phyloP scores from a whole-genome alignment of 2,113 vertebrate species.

The Colossoma macropomum region DNA sequence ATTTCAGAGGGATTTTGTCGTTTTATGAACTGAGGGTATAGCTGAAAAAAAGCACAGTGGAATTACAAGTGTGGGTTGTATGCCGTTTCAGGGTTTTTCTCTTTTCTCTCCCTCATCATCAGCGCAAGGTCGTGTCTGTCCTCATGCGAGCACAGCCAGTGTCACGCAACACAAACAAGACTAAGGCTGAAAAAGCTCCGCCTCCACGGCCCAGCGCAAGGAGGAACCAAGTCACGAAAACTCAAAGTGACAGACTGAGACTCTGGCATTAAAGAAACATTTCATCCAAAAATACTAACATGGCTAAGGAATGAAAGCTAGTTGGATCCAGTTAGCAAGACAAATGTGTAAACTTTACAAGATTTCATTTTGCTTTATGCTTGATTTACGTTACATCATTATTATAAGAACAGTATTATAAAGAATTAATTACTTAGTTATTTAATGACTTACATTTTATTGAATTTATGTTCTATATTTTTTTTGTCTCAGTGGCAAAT shows the following conservation, averaged over 20 bases:
- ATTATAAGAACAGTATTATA: too few relatives aligned
- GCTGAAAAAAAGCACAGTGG: constrained; percentile 24
- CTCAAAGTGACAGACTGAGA: constrained; percentile 14
- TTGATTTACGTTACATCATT: too few relatives aligned
- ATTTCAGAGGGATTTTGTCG: constrained; percentile 58
- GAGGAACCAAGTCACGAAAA: constrained; percentile 14
- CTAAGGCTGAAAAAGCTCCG: not conserved
- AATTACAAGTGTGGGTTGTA: constrained; percentile 43
- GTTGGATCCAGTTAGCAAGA: too few relatives aligned
- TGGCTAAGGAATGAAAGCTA: not conserved
- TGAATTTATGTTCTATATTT: too few relatives aligned
- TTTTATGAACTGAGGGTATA: constrained; percentile 53
- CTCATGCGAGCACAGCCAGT: constrained; percentile 51
- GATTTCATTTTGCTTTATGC: too few relatives aligned
- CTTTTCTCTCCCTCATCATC: constrained; percentile 48
- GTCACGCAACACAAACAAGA: constrained; percentile 60
- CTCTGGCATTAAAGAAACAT: not conserved
- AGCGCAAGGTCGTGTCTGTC: constrained; percentile 51
- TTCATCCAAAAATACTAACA: not conserved
- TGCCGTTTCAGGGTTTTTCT: constrained; percentile 28
- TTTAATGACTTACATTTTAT: too few relatives aligned
- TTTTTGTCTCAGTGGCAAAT: too few relatives aligned
- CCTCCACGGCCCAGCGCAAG: not conserved
- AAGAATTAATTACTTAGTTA: too few relatives aligned
- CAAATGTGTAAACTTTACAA: too few relatives aligned